Percentiles rank a stretch among this genome's conserved stretches.
Evolutionary conservation across 2,113 vertebrate species (phyloP).

Genomic region (Baryphthengus martii): DNA sequence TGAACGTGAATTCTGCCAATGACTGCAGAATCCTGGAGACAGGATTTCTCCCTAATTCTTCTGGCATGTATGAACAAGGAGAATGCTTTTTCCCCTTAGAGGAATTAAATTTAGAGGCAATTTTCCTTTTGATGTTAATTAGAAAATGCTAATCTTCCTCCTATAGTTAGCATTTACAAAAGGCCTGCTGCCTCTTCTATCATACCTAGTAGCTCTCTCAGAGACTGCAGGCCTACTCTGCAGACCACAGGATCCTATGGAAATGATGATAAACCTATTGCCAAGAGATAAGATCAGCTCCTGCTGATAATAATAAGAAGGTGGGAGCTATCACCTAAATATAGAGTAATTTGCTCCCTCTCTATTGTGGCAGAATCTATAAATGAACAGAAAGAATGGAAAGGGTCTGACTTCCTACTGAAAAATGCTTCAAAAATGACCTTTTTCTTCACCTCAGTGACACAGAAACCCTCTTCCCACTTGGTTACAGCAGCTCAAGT

Average conservation of each 20-base stretch:
- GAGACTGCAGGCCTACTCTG: not conserved
- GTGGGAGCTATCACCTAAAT: not conserved
- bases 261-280: not conserved
- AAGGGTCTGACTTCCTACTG: not conserved
- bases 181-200: not conserved
- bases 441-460: not conserved
- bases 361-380: not conserved
- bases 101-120: not conserved
- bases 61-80: not conserved
- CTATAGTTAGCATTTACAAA: not conserved
- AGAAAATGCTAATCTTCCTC: not conserved
- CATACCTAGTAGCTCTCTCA: not conserved
- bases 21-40: not conserved
- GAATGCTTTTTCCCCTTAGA: not conserved
- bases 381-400: not conserved
- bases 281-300: not conserved
- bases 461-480: not conserved
- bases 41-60: not conserved
- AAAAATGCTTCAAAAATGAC: not conserved
- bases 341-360: not conserved
- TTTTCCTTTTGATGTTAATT: not conserved
- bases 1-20: not conserved
- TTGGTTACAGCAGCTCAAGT: not conserved
- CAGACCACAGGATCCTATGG: accelerated
- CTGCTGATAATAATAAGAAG: not conserved